phyloP scores from a whole-genome alignment of 2,113 vertebrate genomes.

The Chaenogobius annularis region DNA sequence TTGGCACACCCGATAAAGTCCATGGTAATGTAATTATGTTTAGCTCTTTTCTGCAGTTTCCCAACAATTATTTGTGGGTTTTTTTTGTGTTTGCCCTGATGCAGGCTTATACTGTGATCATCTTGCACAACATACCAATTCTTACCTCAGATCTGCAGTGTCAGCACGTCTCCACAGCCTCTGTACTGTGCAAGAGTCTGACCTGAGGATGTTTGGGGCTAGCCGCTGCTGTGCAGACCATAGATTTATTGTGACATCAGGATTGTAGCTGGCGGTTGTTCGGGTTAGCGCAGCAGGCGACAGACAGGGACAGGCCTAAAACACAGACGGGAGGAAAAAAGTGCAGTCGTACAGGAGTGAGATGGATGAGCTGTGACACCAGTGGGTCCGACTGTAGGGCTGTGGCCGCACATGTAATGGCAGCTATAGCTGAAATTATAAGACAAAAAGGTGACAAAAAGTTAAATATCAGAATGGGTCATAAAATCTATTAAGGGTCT shows the following conservation, averaged over 20 bases:
- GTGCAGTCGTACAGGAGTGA: conserved; percentile 1
- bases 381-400: conserved; percentile 49
- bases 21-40: too few species aligned
- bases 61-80: too few species aligned
- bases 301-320: conserved; percentile 33
- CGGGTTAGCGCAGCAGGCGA: conserved; percentile 45
- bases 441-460: conserved; percentile 23
- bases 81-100: too few species aligned
- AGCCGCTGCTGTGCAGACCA: conserved; percentile 24
- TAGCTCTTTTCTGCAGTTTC: too few species aligned
- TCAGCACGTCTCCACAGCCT: conserved; percentile 23
- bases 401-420: conserved; percentile 30
- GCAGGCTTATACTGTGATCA: too few species aligned
- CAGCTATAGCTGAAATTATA: conserved; percentile 41
- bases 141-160: neutral
- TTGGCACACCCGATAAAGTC: too few species aligned
- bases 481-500: neutral
- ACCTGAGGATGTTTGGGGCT: conserved; percentile 50
- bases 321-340: neutral
- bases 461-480: too few species aligned
- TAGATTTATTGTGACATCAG: conserved; percentile 67
- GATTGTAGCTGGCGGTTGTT: conserved; percentile 57
- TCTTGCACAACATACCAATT: neutral
- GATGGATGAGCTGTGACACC: conserved; percentile 61
- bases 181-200: conserved; percentile 53